Conservation (phyloP, 2,113 vertebrate species). For the Onychostoma macrolepis region DNA sequence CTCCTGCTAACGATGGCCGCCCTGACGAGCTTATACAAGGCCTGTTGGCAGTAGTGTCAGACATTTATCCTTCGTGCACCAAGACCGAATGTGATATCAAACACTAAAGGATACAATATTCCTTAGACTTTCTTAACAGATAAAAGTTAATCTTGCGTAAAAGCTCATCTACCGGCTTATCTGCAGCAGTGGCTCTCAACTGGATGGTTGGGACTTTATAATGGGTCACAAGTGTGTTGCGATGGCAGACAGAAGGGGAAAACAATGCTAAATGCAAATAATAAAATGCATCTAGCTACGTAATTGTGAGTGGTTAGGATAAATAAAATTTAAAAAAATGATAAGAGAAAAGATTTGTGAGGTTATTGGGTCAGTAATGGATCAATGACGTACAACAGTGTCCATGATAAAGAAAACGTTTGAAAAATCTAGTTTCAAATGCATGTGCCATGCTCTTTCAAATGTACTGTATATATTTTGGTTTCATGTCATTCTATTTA, state of each 20-base stretch:
- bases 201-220: background rate
- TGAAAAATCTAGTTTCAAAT: background rate
- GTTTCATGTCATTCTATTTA: background rate
- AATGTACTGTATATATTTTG: background rate
- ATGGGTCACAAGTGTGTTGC: background rate
- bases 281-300: background rate
- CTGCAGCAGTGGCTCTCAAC: background rate
- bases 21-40: constrained; percentile 35
- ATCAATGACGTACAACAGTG: background rate
- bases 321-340: background rate
- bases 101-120: background rate
- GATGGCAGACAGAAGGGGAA: background rate
- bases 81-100: background rate
- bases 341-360: background rate
- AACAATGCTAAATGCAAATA: background rate
- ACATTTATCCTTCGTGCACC: constrained; percentile 10
- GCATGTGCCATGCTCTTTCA: background rate
- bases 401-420: background rate
- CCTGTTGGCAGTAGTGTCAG: constrained; percentile 36
- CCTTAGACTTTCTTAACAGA: background rate
- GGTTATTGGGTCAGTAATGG: background rate
- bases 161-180: background rate
- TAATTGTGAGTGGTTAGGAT: background rate
- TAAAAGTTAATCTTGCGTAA: background rate
- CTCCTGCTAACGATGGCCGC: constrained; percentile 32